phyloP scores from a whole-genome alignment of 2,113 vertebrate genomes.

The Lepidothrix coronata region DNA sequence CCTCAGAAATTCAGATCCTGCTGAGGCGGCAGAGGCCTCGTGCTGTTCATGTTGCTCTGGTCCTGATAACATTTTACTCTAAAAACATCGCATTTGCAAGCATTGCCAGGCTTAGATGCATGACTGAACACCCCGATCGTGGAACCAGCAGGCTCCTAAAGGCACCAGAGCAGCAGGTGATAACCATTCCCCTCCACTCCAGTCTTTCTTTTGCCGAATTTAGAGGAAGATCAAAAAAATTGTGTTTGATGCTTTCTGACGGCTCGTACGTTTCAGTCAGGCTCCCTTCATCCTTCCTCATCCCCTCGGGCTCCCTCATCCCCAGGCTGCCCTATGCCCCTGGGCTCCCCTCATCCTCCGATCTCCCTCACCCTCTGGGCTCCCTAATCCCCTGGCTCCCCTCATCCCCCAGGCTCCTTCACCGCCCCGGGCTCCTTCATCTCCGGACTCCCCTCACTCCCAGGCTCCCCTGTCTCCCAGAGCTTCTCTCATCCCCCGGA shows the following conservation, averaged over 20 bases:
- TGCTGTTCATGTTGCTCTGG: background rate
- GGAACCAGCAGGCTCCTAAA: background rate
- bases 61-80: background rate
- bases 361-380: background rate
- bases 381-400: background rate
- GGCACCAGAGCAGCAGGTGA: accelerated
- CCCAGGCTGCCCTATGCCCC: too few species aligned
- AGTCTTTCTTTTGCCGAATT: accelerated
- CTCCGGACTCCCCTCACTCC: too few species aligned
- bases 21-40: background rate
- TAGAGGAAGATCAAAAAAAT: accelerated
- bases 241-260: too few species aligned
- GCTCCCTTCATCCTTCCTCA: background rate
- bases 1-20: background rate
- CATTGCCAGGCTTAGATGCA: accelerated
- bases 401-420: too few species aligned
- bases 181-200: accelerated
- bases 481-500: too few species aligned
- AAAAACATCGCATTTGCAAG: background rate
- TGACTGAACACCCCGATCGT: accelerated
- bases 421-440: too few species aligned
- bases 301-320: background rate
- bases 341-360: background rate
- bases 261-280: accelerated
- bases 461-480: too few species aligned